Conservation (phyloP, 1,140 invertebrate species). For the Diachasma alloeum region DNA sequence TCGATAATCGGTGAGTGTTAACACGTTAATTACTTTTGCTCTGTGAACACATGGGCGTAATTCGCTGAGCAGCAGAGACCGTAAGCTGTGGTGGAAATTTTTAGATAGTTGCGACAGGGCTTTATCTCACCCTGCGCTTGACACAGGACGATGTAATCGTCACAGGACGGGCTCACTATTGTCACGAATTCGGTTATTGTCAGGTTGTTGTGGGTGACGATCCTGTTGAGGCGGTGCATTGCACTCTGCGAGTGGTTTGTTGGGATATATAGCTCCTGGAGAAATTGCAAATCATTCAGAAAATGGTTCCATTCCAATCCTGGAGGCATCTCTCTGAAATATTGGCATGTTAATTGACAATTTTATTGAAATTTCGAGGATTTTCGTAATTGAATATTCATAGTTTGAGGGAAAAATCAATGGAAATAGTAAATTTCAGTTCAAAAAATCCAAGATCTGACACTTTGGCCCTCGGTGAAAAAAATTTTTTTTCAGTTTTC, state of each 20-base stretch:
- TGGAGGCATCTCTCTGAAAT: constrained; percentile 29
- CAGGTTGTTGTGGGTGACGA: constrained; percentile 30
- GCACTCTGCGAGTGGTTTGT: constrained; percentile 17
- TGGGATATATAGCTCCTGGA: constrained; percentile 31
- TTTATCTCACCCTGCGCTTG: neutral
- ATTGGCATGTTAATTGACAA: neutral
- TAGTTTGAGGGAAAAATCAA: too few species aligned
- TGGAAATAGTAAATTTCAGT: too few species aligned
- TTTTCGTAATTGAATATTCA: too few species aligned
- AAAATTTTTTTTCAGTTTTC: too few species aligned
- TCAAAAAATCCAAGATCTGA: too few species aligned
- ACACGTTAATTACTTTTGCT: too few species aligned
- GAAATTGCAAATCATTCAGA: constrained; percentile 22
- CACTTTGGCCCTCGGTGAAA: too few species aligned
- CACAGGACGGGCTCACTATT: neutral
- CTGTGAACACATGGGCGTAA: neutral
- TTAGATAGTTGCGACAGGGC: neutral
- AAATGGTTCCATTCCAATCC: constrained; percentile 25
- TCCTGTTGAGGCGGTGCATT: constrained; percentile 28
- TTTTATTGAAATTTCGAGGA: too few species aligned
- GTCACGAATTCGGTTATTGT: neutral
- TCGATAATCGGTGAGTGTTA: too few species aligned
- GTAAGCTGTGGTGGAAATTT: neutral
- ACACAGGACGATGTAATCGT: neutral
- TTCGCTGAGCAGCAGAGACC: neutral